Base-by-base conservation (phyloP, 2,113 vertebrate species). In the Platysteira castanea region DNA sequence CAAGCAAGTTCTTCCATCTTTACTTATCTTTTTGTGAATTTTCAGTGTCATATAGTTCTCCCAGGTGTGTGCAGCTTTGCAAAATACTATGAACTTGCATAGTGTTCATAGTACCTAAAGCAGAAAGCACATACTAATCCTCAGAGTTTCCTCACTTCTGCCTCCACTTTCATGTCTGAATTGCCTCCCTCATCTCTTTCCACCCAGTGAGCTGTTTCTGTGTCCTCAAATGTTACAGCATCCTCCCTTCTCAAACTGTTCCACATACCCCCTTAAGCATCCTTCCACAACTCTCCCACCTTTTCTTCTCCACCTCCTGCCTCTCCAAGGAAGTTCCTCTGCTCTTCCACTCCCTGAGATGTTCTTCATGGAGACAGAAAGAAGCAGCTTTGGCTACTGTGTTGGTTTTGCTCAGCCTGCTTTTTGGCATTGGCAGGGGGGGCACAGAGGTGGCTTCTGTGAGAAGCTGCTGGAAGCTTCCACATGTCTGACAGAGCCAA, bases 181-280 rank as follows among this genome's bases (percentile, higher is more conserved):
- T 26, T 59, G n/a, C 88, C 71, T 92, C 54, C 90, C 52, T 77
- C 47, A 74, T 37, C 52, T 59, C 85, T 42, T 79, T 81, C 68
- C 82, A 95, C 39, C 44, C 63, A 59, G 42, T 5, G 59, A 93
- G 87, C 81, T 79, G 52, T 65, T 95, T 80, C 67, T 86, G 85
- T 78, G 68, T 93, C 90, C 76, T 93, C 88, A 89, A 75, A 78
- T 20, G 4, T 73, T 70, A 68, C 28, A 80, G 39, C 67, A 83
- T 30, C 61, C 15, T 59, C 22, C 65, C 63, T 68, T 91, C 87
- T 49, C 84, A 64, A 92, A 74, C 6, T 1, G 0, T 63, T 80
- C 77, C 60, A 49, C 13, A 12, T 4, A 77, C 4, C 13, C 49
- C 53, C 20, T 49, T 26, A 22, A 11, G 26, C 75, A 83, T 61